These are phyloP conservation scores for Leucosticte australis DNA, from an alignment of 2,113 vertebrate species.

Conservation along the genomic window DNA sequence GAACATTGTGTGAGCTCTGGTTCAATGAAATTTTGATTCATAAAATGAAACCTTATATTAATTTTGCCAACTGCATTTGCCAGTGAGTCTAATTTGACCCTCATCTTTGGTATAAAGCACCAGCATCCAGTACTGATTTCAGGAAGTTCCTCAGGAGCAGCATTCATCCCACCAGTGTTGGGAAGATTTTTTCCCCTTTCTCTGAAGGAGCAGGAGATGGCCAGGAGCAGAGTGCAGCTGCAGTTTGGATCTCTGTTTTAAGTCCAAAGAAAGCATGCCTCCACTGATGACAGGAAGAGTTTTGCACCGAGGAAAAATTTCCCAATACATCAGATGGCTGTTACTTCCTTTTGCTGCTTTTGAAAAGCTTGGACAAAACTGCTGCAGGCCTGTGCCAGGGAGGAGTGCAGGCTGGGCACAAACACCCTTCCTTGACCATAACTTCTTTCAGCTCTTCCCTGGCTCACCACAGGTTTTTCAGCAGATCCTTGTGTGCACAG, in stretches of 20 bases:
- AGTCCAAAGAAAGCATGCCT: not conserved
- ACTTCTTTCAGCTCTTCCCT: not conserved
- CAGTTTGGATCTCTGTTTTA: not conserved
- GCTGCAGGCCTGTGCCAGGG: not conserved
- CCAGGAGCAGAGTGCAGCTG: not conserved
- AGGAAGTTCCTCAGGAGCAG: not conserved
- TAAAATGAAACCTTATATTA: not conserved
- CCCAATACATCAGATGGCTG: fast-evolving
- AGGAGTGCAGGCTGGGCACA: not conserved
- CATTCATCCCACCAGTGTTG: not conserved
- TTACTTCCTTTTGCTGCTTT: not conserved
- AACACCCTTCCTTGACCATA: not conserved
- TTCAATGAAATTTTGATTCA: not conserved
- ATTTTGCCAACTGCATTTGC: not conserved
- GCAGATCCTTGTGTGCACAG: not conserved
- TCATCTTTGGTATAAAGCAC: not conserved
- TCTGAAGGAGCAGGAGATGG: not conserved
- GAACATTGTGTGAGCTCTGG: not conserved
- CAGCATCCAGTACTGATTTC: not conserved
- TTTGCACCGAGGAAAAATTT: not conserved
- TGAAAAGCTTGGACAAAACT: not conserved
- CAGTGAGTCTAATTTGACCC: not conserved
- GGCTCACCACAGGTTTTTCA: not conserved
- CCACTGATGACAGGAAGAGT: not conserved
- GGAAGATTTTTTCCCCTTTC: not conserved